Evolutionary conservation across 2,113 vertebrate genomes (phyloP), one percentile per base, ranked within the genome.

Genomic region (Tragelaphus scriptus): DNA sequence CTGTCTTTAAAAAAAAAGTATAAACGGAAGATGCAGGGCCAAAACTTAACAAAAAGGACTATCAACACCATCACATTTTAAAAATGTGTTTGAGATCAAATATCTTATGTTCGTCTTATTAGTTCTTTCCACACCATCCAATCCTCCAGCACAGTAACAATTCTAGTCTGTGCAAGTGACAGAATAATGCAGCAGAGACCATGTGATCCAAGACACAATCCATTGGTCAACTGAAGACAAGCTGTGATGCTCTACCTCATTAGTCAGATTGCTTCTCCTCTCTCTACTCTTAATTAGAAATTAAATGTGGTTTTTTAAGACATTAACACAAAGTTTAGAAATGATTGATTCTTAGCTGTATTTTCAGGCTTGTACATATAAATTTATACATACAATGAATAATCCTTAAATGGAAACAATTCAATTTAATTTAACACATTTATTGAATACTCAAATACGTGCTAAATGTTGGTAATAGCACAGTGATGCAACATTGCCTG

Each of bases 1-100:
- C 63, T 94, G 56, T 82, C 89, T 88, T 91, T 75, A 79, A 59
- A 84, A 84, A 53, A 71, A 49, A 71, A 47, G 84, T 89, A 68
- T 55, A 86, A 92, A 92, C 30, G 25, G 68, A 96, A 92, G 81
- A 90, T 23, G 40, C 61, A 63, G 47, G 61, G 93, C 96, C 98
- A 98, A 88, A 96, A 92, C 77, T 63, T 93, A 96, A 93, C 85
- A 93, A 71, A 97, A 97, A 94, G 51, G n/a, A n/a, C 94, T 91
- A 96, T 98, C 96, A 97, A 91, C 63, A 80, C 86, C 91, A 97
- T 97, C 86, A 47, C 40, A 84, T 97, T 95, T 97, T 9, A 25
- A 84, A 97, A 95, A 95, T 91, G 82, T 95, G 85, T 93, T 94
- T 40, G 91, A 86, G 90, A 89, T 95, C 91, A 93, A 71, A 96